Percentiles rank a stretch among this genome's conserved stretches.
These are phyloP conservation scores for Antrozous pallidus DNA, from an alignment of 2,797 vertebrate genomes.

Conservation along the genomic window DNA sequence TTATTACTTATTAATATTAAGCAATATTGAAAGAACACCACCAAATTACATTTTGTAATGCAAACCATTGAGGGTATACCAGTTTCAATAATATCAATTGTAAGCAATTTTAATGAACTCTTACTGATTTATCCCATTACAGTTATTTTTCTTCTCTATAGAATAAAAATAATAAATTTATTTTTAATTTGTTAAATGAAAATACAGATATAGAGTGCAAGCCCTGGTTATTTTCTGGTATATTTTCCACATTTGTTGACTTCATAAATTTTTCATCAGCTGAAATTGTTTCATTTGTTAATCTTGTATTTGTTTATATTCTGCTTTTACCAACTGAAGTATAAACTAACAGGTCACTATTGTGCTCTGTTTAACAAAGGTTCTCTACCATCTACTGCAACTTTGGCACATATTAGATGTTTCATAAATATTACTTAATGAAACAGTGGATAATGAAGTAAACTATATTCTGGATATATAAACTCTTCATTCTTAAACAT, in stretches of 20 bases:
- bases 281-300: not conserved
- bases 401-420: not conserved
- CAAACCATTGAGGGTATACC: not conserved
- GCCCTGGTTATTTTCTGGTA: not conserved
- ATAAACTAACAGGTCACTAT: not conserved
- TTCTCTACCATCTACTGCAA: not conserved
- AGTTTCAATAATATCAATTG: not conserved
- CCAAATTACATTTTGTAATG: not conserved
- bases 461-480: not conserved
- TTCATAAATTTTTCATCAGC: not conserved
- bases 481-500: not conserved
- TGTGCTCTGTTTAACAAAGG: not conserved
- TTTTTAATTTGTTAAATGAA: not conserved
- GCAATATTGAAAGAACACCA: not conserved
- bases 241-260: not conserved
- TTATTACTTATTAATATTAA: slow-evolving; percentile 16
- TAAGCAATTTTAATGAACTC: not conserved
- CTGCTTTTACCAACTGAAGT: not conserved
- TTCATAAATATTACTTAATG: not conserved
- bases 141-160: not conserved
- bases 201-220: not conserved
- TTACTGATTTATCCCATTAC: not conserved
- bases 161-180: not conserved
- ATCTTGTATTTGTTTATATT: not conserved
- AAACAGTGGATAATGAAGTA: not conserved